Evolutionary conservation across 2,113 vertebrate genomes (phyloP).

Genomic region (Lepisosteus osseus): DNA sequence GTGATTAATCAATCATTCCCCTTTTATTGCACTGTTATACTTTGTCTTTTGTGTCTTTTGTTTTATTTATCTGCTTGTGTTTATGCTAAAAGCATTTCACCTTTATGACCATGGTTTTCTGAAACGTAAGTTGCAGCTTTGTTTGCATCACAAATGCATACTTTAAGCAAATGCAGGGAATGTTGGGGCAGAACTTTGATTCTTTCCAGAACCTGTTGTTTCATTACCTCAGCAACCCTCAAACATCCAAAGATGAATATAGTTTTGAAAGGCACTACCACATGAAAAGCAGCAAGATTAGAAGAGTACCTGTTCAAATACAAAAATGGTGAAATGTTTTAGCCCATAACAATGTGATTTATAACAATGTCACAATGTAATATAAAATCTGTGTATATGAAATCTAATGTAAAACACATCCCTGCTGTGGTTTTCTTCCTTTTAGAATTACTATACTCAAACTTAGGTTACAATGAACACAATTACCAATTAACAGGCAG

Average conservation of each 20-base stretch:
- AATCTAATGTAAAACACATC: constrained; percentile 5
- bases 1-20: constrained; percentile 29
- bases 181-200: constrained; percentile 16
- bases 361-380: neutral
- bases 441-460: neutral
- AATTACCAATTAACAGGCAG: no score
- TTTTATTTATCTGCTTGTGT: constrained; percentile 36
- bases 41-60: constrained; percentile 26
- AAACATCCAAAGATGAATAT: constrained; percentile 16
- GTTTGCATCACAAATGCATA: constrained; percentile 26
- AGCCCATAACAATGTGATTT: neutral
- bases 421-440: constrained; percentile 7
- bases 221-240: constrained; percentile 37
- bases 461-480: no score
- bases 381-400: neutral
- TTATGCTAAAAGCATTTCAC: constrained; percentile 32
- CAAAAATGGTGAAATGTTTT: constrained; percentile 3
- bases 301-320: neutral
- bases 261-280: neutral
- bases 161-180: constrained; percentile 25
- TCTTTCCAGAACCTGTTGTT: constrained; percentile 37
- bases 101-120: neutral
- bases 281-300: no score
- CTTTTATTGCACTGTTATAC: constrained; percentile 17
- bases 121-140: constrained; percentile 24